These are phyloP conservation scores for Epinephelus malabaricus DNA, from an alignment of 2,797 vertebrate species.

Conservation along the genomic window DNA sequence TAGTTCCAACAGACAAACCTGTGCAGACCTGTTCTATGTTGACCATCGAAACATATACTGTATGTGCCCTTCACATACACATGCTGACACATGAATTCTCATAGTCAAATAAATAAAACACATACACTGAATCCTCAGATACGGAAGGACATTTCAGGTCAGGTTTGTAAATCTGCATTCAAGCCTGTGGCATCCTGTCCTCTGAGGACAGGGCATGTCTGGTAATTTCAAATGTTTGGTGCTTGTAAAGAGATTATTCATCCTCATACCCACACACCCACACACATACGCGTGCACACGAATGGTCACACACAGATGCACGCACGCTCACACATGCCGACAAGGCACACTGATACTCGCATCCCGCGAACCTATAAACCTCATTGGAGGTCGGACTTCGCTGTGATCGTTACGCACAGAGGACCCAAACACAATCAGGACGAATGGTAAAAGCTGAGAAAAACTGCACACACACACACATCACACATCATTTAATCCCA, in stretches of 20 bases:
- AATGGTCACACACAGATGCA: background rate
- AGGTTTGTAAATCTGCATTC: conserved; percentile 47
- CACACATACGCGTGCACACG: background rate
- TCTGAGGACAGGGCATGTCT: conserved; percentile 54
- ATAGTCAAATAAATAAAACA: background rate
- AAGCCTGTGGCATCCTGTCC: conserved; percentile 47
- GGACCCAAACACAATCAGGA: conserved; percentile 52
- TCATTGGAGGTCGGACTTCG: conserved; percentile 49
- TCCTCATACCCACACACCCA: conserved; percentile 13
- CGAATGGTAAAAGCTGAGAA: conserved; percentile 31
- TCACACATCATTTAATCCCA: conserved; percentile 78
- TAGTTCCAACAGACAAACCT: background rate
- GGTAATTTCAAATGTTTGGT: conserved; percentile 69
- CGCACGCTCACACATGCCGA: conserved; percentile 12
- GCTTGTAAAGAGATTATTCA: conserved; percentile 73
- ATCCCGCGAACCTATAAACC: conserved; percentile 43
- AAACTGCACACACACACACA: conserved; percentile 25
- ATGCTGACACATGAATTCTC: background rate
- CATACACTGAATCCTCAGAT: conserved; percentile 26
- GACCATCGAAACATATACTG: background rate
- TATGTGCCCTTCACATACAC: background rate
- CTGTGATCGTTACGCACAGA: conserved; percentile 43
- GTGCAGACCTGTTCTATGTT: background rate
- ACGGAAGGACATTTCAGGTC: conserved; percentile 52
- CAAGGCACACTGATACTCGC: background rate